Percentiles rank a stretch among this genome's conserved stretches.
phyloP scores from a whole-genome alignment of 2,113 vertebrate genomes.

The zebrafish (Danio rerio) region DNA sequence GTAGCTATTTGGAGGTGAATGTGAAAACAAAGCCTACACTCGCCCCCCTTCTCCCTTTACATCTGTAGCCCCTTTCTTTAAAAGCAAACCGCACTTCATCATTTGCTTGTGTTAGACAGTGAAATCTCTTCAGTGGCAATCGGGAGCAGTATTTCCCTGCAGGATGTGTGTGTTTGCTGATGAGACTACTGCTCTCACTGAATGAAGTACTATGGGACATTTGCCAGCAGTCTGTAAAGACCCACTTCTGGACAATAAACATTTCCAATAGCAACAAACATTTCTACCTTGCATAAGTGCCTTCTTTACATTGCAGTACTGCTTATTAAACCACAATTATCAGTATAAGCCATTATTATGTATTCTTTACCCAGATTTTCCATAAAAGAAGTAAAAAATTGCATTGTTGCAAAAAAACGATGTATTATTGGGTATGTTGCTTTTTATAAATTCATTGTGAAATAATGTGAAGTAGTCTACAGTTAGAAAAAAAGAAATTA shows the following conservation, averaged over 20 bases:
- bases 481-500: too few species aligned
- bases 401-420: too few species aligned
- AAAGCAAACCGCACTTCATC: slow-evolving; percentile 21
- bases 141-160: background rate
- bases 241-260: background rate
- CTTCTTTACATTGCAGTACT: background rate
- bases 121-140: background rate
- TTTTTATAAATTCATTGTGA: too few species aligned
- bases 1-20: background rate
- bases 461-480: too few species aligned
- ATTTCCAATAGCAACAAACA: slow-evolving; percentile 2
- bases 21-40: background rate
- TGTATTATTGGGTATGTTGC: too few species aligned
- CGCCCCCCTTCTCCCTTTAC: background rate
- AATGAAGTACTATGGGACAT: background rate
- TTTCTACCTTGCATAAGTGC: background rate
- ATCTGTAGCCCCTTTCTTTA: slow-evolving; percentile 1
- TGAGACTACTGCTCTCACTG: slow-evolving; percentile 1
- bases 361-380: background rate
- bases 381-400: too few species aligned
- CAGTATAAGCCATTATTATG: background rate
- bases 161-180: background rate
- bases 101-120: background rate
- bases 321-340: too few species aligned
- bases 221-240: background rate